phyloP scores from a whole-genome alignment of 2,797 vertebrate genomes.

The Phrynocephalus guinanensis region DNA sequence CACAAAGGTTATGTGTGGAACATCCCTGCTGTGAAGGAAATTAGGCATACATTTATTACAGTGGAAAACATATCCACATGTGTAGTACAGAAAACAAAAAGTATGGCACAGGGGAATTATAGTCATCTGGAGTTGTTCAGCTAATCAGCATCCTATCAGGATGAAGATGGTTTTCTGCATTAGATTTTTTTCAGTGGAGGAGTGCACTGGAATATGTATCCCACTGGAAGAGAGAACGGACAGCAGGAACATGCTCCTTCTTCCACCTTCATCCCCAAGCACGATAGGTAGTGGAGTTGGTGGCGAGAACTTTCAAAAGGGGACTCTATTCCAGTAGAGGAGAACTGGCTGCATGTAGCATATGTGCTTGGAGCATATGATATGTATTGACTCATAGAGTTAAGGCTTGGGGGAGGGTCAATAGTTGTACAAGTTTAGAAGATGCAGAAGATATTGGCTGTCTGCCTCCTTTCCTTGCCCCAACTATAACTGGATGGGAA shows the following conservation, averaged over 20 bases:
- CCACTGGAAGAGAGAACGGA: neutral
- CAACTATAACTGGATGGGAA: too few relatives aligned
- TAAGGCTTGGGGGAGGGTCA: too few relatives aligned
- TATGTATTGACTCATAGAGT: too few relatives aligned
- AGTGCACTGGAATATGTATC: neutral
- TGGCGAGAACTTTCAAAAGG: too few relatives aligned
- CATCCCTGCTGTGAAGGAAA: neutral
- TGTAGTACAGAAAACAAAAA: neutral
- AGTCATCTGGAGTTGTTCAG: neutral
- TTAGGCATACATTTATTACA: neutral
- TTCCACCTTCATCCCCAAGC: neutral
- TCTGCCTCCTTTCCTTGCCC: too few relatives aligned
- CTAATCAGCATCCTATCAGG: neutral
- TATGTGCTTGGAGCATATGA: too few relatives aligned
- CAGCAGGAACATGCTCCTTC: neutral
- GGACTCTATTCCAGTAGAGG: too few relatives aligned
- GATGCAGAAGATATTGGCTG: too few relatives aligned
- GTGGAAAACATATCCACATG: neutral
- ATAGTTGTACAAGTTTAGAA: too few relatives aligned
- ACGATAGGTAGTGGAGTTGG: neutral
- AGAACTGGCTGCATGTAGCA: too few relatives aligned
- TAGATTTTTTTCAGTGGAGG: neutral
- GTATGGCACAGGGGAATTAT: neutral
- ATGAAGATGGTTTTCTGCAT: neutral
- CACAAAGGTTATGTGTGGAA: neutral